Evolutionary conservation across 2,113 vertebrate species (phyloP), one percentile per base, ranked within the genome.

Genomic region (Theristicus caerulescens): DNA sequence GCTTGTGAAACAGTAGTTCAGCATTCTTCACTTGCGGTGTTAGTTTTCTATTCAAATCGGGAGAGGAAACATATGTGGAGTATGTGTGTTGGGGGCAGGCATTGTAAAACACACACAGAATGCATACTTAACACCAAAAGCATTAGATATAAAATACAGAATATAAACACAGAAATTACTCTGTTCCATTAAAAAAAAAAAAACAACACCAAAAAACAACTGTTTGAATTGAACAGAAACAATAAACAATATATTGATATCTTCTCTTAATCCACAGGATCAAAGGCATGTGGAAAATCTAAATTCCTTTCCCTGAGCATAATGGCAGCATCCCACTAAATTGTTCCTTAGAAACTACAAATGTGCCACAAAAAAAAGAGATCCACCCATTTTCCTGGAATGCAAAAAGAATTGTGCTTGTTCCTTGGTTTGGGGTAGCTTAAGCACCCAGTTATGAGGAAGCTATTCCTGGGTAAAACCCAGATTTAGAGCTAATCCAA

Each of bases 1-100:
- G 92, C 88, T 96, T 95, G 91, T 87, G 90, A 94, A 96, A 95
- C 58, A 86, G 93, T 94, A 96, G 93, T 93, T 95, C 93, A 84
- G 81, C 86, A 55, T 92, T 96, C 90, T 90, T 76, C 72, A n/a
- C 86, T 95, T 90, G 80, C 21, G 2, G 82, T 79, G 93, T 94
- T 92, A 88, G 64, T 82, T 90, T 95, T 93, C 82, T 72, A 76
- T 97, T 95, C 92, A 94, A 93, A 90, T 79, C 12, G 3, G 62
- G 96, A 97, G 71, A 93, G 78, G 71, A 97, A 94, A 52, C 95
- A 96, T 97, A 96, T 94, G 90, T 64, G 73, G 57, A 89, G 67
- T 54, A 89, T 88, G 79, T 81, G 82, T 83, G 27, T 69, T 93
- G 77, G 76, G 34, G 88, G 62, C 76, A 95, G 93, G 58, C 90